Conservation (phyloP, 2,113 vertebrate species). For the Plectropomus leopardus region DNA sequence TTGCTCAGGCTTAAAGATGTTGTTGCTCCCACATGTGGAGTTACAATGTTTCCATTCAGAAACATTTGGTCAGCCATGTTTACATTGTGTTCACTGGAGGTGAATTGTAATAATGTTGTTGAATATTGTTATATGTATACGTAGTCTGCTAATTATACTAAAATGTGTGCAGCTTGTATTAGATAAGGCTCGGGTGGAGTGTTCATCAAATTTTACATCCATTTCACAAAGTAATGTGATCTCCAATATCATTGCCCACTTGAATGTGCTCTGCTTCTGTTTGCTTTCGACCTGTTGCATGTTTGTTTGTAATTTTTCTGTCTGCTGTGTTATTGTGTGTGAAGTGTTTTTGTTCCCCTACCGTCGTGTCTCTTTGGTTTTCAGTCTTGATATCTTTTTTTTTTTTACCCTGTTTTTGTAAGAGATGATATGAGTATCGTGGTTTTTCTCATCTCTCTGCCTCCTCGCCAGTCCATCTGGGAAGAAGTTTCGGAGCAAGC, state of each 20-base stretch:
- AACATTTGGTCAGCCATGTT: slow-evolving; percentile 56
- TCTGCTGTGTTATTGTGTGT: slow-evolving; percentile 19
- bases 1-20: slow-evolving; percentile 47
- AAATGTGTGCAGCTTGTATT: slow-evolving; percentile 27
- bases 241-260: slow-evolving; percentile 50
- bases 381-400: slow-evolving; percentile 2
- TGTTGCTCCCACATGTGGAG: slow-evolving; percentile 39
- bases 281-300: slow-evolving; percentile 71
- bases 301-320: slow-evolving; percentile 36
- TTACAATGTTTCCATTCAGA: slow-evolving; percentile 58
- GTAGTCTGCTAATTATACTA: slow-evolving; percentile 16
- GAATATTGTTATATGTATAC: too few relatives aligned
- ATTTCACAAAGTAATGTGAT: slow-evolving; percentile 59
- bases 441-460: slow-evolving; percentile 45
- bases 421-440: background rate
- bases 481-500: slow-evolving; percentile 99
- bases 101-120: background rate
- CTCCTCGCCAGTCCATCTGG: slow-evolving; percentile 91
- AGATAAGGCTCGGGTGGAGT: slow-evolving; percentile 3
- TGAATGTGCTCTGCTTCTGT: slow-evolving; percentile 61
- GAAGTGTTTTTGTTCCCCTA: background rate
- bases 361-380: background rate
- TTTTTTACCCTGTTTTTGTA: background rate
- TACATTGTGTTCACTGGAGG: slow-evolving; percentile 39
- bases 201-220: slow-evolving; percentile 46